Conservation (phyloP, 2,797 vertebrate species). For the Fistularia tabacaria region DNA sequence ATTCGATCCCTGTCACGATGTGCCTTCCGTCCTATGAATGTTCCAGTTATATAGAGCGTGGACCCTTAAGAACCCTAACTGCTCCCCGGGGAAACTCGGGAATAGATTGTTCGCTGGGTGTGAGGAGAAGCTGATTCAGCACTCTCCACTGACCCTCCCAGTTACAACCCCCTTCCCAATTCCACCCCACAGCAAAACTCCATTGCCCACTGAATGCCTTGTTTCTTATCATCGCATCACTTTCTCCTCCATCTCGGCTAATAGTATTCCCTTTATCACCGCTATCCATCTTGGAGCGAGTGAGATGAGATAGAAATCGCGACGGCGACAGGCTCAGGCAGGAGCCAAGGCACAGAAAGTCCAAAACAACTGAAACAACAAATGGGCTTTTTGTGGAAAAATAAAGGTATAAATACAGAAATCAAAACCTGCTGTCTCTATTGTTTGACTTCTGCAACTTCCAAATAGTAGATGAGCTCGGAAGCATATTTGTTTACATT, state of each 20-base stretch:
- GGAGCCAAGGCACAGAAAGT: constrained; percentile 2
- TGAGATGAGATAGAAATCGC: constrained; percentile 27
- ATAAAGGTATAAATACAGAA: not conserved
- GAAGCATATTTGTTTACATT: too few species aligned
- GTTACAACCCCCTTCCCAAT: constrained; percentile 4
- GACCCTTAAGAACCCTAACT: constrained; percentile 48
- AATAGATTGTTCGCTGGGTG: constrained; percentile 53
- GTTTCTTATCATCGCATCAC: constrained; percentile 41
- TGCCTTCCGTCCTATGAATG: constrained; percentile 42
- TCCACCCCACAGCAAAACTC: not conserved
- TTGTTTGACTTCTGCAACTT: too few species aligned
- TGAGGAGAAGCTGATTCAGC: constrained; percentile 60
- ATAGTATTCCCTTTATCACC: constrained; percentile 30
- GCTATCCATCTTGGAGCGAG: constrained; percentile 34
- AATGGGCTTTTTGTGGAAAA: not conserved
- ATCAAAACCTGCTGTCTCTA: too few species aligned
- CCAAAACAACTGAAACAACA: not conserved
- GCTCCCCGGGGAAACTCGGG: constrained; percentile 55
- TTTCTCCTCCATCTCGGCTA: constrained; percentile 22
- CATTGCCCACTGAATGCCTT: too few species aligned
- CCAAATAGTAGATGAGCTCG: too few species aligned
- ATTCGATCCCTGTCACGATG: constrained; percentile 44
- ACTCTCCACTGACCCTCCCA: constrained; percentile 17
- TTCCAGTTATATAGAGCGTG: constrained; percentile 49
- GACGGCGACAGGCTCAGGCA: constrained; percentile 7